Evolutionary conservation across 2,888 invertebrate genomes (phyloP).

Genomic region (Chelonus formosanus): DNA sequence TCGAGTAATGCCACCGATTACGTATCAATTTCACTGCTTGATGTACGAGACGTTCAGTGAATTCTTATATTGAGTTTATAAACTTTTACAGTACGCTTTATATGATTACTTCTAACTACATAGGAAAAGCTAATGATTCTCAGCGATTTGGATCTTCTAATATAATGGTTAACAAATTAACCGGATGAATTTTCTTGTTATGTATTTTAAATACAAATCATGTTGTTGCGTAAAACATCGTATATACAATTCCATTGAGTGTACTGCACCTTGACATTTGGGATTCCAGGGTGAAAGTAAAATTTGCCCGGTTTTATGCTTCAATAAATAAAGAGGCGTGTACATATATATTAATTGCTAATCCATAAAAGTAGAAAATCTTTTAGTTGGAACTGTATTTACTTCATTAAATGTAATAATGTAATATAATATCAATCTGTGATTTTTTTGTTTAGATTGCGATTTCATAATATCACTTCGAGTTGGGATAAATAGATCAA

Average conservation of each 20-base stretch:
- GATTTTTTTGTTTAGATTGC: too few relatives aligned
- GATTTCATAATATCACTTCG: too few relatives aligned
- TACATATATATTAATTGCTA: background rate
- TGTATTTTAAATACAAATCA: conserved; percentile 29
- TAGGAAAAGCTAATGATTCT: too few relatives aligned
- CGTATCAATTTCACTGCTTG: conserved; percentile 34
- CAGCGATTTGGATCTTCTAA: background rate
- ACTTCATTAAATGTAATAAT: too few relatives aligned
- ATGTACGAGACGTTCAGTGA: conserved; percentile 9
- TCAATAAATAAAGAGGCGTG: conserved; percentile 28
- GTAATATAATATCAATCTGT: too few relatives aligned
- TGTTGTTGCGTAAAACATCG: conserved; percentile 29
- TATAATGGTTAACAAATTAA: background rate
- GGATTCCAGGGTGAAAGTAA: conserved; percentile 49
- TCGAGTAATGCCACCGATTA: conserved; percentile 35
- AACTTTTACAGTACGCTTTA: background rate
- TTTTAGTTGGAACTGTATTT: too few relatives aligned
- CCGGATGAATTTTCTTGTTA: conserved; percentile 12
- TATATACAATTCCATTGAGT: conserved; percentile 26
- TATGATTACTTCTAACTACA: too few relatives aligned
- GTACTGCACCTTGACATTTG: conserved; percentile 50
- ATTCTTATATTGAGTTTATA: conserved; percentile 7
- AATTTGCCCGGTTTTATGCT: conserved; percentile 25
- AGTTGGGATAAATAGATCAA: too few relatives aligned
- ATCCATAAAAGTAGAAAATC: background rate